These are phyloP conservation scores for Caenorhabditis sp. DNA, from an alignment of 2,888 invertebrate species.

Conservation along the genomic window DNA sequence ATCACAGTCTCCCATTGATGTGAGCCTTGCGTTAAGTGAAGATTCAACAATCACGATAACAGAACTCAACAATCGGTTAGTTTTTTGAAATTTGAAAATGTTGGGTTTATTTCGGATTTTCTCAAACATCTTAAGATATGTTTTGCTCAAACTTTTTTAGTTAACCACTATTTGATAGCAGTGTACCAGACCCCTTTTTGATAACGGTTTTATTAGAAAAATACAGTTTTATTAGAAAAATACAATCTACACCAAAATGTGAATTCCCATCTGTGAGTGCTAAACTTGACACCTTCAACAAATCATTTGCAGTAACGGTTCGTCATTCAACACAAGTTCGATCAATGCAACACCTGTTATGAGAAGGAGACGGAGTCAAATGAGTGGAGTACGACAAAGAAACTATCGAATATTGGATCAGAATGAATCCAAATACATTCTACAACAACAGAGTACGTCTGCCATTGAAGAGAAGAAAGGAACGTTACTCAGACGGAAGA, in stretches of 20 bases:
- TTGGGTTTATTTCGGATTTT: not conserved
- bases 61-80: slow-evolving; percentile 56
- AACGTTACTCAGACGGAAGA: slow-evolving; percentile 52
- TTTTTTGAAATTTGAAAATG: not conserved
- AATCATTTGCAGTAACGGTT: slow-evolving; percentile 25
- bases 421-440: slow-evolving; percentile 58
- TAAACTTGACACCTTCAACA: not conserved
- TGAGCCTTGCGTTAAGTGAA: slow-evolving; percentile 66
- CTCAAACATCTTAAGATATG: no score
- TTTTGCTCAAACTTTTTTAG: no score
- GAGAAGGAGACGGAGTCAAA: slow-evolving; percentile 56
- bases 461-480: slow-evolving; percentile 56
- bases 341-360: slow-evolving; percentile 65
- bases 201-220: no score
- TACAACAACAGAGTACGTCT: slow-evolving; percentile 60
- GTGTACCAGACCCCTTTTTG: no score
- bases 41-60: slow-evolving; percentile 67
- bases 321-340: slow-evolving; percentile 49
- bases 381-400: slow-evolving; percentile 55
- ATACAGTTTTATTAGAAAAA: no score
- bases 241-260: no score
- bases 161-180: no score
- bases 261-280: no score
- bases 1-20: slow-evolving; percentile 65
- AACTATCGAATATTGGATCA: slow-evolving; percentile 65